Base-by-base conservation (phyloP, 2,113 vertebrate genomes). In the Elachura formosa region DNA sequence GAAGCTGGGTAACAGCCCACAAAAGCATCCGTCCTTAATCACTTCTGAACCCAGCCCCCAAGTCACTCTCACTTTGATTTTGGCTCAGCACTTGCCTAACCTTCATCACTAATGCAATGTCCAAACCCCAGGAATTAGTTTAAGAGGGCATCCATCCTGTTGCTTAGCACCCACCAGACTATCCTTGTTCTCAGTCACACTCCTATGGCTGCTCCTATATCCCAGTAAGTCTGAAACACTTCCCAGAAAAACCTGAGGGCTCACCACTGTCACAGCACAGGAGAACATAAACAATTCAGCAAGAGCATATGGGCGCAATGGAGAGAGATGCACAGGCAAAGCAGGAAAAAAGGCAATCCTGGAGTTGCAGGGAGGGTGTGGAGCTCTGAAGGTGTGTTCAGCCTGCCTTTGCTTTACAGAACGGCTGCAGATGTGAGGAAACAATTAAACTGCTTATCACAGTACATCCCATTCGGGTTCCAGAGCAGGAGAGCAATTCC, bases 381-480 rank as follows among this genome's bases (percentile, higher is more conserved):
- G 33, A 67, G 66, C 80, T 77, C 92, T n/a, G 73, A 77, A 92
- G 96, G 89, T 90, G 88, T 17, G 88, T 74, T 92, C 76, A 67
- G 91, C 58, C 48, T 73, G 28, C 51, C 68, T 86, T 26, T 0
- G 5, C 71, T 84, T 75, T 10, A 52, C 67, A 68, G 91, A 16
- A 31, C 78, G 67, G 71, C 86, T 6, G 38, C 92, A 94, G 94
- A 97, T 93, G 90, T 7, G 7, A 51, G 34, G 69, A 94, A 80
- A 89, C 87, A 96, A 92, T 89, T 52, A 92, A 95, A 90, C 62
- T 85, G 84, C 92, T 95, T 94, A 91, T 89, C 54, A 31, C 93
- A 89, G 91, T 49, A 61, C 7, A 77, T 84, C 80, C 89, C 89
- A 72, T 92, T 91, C 91, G 79, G 84, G 58, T 80, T 87, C 69